Evolutionary conservation across 1,140 invertebrate species (phyloP).

Genomic region (Babylonia areolata): DNA sequence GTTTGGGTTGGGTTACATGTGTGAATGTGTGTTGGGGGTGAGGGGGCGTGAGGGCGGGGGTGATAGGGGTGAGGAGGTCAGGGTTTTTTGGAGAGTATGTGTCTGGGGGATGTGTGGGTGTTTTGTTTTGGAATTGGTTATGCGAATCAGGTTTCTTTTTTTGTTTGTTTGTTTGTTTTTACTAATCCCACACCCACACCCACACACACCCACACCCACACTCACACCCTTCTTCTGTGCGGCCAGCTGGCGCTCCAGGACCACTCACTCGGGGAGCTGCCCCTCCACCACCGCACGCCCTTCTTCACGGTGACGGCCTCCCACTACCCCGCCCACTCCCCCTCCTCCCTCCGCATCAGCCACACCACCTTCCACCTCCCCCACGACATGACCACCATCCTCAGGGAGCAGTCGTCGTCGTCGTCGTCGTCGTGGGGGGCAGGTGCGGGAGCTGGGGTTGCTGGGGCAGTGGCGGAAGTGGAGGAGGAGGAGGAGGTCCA

Average conservation of each 20-base stretch:
- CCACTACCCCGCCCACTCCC: constrained; percentile 36
- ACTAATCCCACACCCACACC: neutral
- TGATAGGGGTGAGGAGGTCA: no score
- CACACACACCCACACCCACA: neutral
- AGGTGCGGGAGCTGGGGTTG: no score
- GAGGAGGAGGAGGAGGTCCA: no score
- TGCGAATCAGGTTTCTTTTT: no score
- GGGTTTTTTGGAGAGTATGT: no score
- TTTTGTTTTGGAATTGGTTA: neutral
- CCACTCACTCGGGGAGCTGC: constrained; percentile 46
- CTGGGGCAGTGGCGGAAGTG: no score
- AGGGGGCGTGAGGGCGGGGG: no score
- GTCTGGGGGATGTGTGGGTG: neutral
- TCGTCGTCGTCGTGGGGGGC: neutral
- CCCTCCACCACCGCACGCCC: constrained; percentile 35
- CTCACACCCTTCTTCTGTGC: neutral
- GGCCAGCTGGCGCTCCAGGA: constrained; percentile 43
- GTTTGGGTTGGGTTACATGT: no score
- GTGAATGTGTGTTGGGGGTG: no score
- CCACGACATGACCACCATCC: constrained; percentile 14
- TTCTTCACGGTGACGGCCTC: constrained; percentile 41
- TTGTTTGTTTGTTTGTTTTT: neutral
- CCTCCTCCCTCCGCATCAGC: constrained; percentile 30
- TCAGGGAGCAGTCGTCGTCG: neutral
- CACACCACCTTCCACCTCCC: constrained; percentile 47